Percentiles rank a stretch among this genome's conserved stretches.
phyloP scores from a whole-genome alignment of 2,113 vertebrate species.

The Urocitellus parryii region DNA sequence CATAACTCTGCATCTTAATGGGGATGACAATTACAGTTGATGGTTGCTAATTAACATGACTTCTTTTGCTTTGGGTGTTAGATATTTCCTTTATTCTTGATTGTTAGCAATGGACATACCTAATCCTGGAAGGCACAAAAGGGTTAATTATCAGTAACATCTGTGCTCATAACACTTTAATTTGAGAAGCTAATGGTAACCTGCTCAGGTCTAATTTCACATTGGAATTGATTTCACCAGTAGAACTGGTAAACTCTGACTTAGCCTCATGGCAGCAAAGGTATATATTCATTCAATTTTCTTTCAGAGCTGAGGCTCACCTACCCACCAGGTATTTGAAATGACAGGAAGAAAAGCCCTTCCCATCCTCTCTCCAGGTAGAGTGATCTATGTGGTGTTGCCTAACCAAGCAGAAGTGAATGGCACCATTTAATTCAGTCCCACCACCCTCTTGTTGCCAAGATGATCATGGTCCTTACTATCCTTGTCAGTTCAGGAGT shows the following conservation, averaged over 20 bases:
- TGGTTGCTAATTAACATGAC: conserved; percentile 88
- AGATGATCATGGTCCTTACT: conserved; percentile 51
- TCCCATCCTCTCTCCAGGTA: not conserved
- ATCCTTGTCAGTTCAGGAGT: conserved; percentile 41
- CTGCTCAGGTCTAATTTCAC: conserved; percentile 21
- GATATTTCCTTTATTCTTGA: conserved; percentile 79
- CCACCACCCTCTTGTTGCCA: not conserved
- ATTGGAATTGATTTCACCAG: not conserved
- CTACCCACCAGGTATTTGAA: not conserved
- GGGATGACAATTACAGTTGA: conserved; percentile 88
- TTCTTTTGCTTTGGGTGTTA: conserved; percentile 84
- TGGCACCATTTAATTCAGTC: not conserved
- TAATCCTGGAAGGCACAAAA: conserved; percentile 54
- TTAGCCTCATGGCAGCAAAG: not conserved
- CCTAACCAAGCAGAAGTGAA: not conserved
- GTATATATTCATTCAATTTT: not conserved
- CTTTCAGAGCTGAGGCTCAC: not conserved
- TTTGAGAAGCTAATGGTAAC: conserved; percentile 37
- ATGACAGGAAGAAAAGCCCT: not conserved
- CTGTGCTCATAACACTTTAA: conserved; percentile 13
- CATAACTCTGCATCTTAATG: conserved; percentile 90
- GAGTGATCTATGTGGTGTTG: not conserved
- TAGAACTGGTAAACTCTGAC: conserved; percentile 6
- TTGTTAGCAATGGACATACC: conserved; percentile 80
- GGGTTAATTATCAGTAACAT: conserved; percentile 50